Conservation (phyloP, 2,113 vertebrate species). For the Notarius quadriscutis region DNA sequence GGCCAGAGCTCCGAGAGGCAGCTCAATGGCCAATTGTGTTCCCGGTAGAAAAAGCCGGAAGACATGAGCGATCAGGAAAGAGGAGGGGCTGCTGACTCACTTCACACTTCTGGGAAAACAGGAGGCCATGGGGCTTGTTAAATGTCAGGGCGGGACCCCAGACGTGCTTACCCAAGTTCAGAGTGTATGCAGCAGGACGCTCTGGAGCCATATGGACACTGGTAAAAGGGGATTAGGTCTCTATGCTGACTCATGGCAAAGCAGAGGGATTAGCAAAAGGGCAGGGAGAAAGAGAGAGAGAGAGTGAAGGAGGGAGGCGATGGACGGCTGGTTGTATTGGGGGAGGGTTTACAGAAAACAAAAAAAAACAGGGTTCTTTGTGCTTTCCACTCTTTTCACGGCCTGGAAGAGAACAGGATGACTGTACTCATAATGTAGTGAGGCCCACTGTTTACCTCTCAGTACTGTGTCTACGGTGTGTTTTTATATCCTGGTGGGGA, state of each 20-base stretch:
- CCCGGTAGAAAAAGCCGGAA: conserved; percentile 4
- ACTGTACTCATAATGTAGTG: conserved; percentile 19
- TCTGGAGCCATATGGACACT: conserved; percentile 17
- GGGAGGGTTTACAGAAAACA: conserved; percentile 34
- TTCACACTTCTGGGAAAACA: conserved; percentile 37
- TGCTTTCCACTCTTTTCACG: conserved; percentile 48
- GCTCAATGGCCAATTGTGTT: conserved; percentile 26
- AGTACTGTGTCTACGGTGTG: background rate
- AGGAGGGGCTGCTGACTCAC: conserved; percentile 48
- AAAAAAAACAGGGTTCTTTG: conserved; percentile 44
- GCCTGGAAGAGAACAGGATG: conserved; percentile 40
- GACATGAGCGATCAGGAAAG: conserved; percentile 22
- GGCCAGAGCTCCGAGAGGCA: conserved; percentile 58
- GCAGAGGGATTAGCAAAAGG: conserved; percentile 34
- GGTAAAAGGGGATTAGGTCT: conserved; percentile 15
- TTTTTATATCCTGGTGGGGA: background rate
- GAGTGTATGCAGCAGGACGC: conserved; percentile 7
- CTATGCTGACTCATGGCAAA: conserved; percentile 53
- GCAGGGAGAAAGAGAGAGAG: conserved; percentile 7
- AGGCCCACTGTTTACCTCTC: conserved; percentile 31
- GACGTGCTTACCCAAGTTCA: background rate
- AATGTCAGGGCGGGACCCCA: conserved; percentile 39
- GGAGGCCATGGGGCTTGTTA: conserved; percentile 17
- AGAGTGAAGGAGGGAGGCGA: background rate
- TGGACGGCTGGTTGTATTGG: conserved; percentile 42